Evolutionary conservation across 2,797 vertebrate genomes (phyloP).

Genomic region (Paramormyrops hopkinsi): DNA sequence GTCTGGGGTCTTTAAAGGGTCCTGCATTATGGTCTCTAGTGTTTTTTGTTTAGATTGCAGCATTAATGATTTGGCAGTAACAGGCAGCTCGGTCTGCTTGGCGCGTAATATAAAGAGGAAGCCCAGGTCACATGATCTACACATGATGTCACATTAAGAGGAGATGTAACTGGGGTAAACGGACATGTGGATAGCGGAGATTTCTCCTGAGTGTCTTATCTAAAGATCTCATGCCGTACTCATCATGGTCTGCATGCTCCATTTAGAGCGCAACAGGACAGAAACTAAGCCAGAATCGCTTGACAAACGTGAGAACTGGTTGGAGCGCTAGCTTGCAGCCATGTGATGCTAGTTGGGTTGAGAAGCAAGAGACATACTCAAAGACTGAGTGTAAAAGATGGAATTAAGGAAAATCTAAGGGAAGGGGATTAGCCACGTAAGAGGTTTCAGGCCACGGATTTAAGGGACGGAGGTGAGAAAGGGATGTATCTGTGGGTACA

Average conservation of each 20-base stretch:
- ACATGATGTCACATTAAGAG: neutral
- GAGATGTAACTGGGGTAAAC: neutral
- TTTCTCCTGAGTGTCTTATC: neutral
- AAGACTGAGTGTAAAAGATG: neutral
- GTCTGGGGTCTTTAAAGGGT: neutral
- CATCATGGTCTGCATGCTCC: neutral
- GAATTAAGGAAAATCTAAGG: neutral
- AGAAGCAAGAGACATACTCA: neutral
- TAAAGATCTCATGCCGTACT: neutral
- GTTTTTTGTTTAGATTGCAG: neutral
- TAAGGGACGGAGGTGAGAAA: constrained; percentile 1
- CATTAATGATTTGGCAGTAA: neutral
- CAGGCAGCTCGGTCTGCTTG: neutral
- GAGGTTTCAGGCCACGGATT: neutral
- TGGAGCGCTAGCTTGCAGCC: neutral
- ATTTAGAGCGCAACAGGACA: neutral
- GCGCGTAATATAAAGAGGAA: neutral
- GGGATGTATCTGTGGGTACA: constrained; percentile 23
- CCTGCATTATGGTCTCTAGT: neutral
- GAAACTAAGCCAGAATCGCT: neutral
- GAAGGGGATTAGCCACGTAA: neutral
- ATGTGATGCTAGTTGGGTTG: neutral
- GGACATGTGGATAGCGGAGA: neutral
- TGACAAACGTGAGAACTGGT: neutral
- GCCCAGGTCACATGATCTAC: neutral